Evolutionary conservation across 2,113 vertebrate genomes (phyloP).

Genomic region (Oryzias celebensis): DNA sequence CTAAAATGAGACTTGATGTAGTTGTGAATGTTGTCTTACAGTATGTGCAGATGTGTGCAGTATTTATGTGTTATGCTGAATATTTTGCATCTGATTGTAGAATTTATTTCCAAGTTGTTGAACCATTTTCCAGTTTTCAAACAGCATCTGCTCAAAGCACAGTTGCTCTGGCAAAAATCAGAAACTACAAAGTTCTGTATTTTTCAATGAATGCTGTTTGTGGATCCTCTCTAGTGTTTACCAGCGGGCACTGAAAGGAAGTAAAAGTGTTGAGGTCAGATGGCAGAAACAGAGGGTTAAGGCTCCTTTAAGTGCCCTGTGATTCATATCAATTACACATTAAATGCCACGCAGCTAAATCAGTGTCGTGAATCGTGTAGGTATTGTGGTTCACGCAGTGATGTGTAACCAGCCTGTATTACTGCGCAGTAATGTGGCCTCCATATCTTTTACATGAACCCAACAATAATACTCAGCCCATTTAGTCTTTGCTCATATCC

Average conservation of each 20-base stretch:
- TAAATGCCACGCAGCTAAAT: constrained; percentile 66
- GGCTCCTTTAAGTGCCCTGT: constrained; percentile 48
- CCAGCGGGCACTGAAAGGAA: constrained; percentile 55
- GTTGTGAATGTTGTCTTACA: too few relatives aligned
- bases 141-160: constrained; percentile 7
- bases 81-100: constrained; percentile 23
- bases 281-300: neutral
- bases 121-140: constrained; percentile 33
- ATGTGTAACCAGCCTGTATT: constrained; percentile 57
- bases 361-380: constrained; percentile 60
- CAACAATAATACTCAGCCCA: constrained; percentile 54
- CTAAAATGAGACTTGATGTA: too few relatives aligned
- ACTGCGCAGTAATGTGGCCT: constrained; percentile 46
- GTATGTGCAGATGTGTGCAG: too few relatives aligned
- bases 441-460: constrained; percentile 61
- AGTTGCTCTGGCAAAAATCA: constrained; percentile 65
- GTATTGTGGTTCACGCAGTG: constrained; percentile 53
- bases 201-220: constrained; percentile 50
- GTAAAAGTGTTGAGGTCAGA: constrained; percentile 50
- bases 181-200: constrained; percentile 56
- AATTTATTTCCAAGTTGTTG: constrained; percentile 40
- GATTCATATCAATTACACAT: constrained; percentile 64
- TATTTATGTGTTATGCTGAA: too few relatives aligned
- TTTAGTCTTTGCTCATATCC: constrained; percentile 43
- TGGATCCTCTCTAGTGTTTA: constrained; percentile 64